phyloP scores from a whole-genome alignment of 2,797 vertebrate species.

The Sciurus vulgaris region DNA sequence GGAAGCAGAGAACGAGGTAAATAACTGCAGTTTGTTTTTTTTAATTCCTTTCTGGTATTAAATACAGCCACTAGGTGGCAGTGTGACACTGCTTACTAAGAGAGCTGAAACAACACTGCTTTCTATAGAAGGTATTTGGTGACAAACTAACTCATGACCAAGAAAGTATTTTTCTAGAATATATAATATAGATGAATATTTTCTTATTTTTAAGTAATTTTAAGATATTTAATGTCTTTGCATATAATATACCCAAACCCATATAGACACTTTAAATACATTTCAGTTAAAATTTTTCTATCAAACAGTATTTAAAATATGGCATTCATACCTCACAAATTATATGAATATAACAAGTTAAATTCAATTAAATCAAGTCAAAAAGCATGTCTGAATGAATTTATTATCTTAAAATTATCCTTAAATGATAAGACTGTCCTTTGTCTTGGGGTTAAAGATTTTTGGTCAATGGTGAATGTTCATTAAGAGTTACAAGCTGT shows the following conservation, averaged over 20 bases:
- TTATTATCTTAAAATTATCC: slow-evolving; percentile 30
- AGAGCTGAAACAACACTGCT: not conserved
- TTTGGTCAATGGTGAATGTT: not conserved
- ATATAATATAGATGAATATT: not conserved
- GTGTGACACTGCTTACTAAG: not conserved
- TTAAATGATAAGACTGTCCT: not conserved
- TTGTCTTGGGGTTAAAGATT: not conserved
- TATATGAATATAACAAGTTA: not conserved
- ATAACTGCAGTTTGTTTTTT: not conserved
- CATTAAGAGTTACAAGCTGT: slow-evolving; percentile 32
- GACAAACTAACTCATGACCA: not conserved
- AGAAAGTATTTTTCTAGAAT: not conserved
- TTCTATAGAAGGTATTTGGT: not conserved
- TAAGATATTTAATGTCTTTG: slow-evolving; percentile 54
- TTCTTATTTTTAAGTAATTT: not conserved
- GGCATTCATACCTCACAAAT: not conserved
- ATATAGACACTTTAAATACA: slow-evolving; percentile 21
- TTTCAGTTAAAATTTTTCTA: slow-evolving; percentile 48
- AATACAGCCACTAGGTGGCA: slow-evolving; percentile 71
- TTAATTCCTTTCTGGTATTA: not conserved
- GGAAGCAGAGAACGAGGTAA: not conserved
- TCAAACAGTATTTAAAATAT: slow-evolving; percentile 22
- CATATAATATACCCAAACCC: slow-evolving; percentile 28
- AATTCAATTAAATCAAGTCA: slow-evolving; percentile 47
- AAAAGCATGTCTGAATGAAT: not conserved